Base-by-base conservation (phyloP, 92 coral and sea anemone genomes). In the Siderastrea siderea region DNA sequence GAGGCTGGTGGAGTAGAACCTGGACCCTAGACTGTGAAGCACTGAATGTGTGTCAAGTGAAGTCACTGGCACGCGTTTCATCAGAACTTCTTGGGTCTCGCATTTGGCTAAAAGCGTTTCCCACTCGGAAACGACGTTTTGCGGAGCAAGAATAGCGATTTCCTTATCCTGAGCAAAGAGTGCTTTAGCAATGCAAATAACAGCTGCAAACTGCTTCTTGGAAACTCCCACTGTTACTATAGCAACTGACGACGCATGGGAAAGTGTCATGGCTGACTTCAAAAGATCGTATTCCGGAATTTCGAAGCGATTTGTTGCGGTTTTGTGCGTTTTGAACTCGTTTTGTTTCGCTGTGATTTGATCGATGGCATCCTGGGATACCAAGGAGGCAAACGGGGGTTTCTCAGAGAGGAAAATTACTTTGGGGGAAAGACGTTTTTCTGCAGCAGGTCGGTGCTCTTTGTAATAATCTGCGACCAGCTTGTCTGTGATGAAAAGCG, bases 221-320 rank as follows among this genome's bases (percentile, higher is more conserved):
- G 47, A 17, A 58, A 12, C 16, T 26, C 69, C 63, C 48, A 1
- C 19, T 38, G 79, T 71, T n/a, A 71, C 78, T 59, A 83, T 71
- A 17, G 79, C 87, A 83, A 83, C 87, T 1, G 55, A 70, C 5
- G 79, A 54, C 14, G 87, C 87, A 12, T 83, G 87, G 19, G 87
- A 83, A n/a, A 83, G 79, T 2, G 16, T 15, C 71, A 83, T 46
- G 11, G 79, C 79, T 17, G 79, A 57, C 3, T 45, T 71, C 43
- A 73, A 9, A 47, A 83, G 68, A 13, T 15, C 12, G 8, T 59
- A 70, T 10, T 7, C 26, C 11, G 9, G 43, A 7, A 67, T 16
- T 44, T 44, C 4, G 17, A 47, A 6, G 2, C 59, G 55, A 69
- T 19, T 68, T 0, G 78, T 15, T 14, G 1, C 13, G 55, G 26